Evolutionary conservation across 30 jellyfish, hydroid and myxozoan genomes (phyloP).

Genomic region (Cassiopea andromeda): DNA sequence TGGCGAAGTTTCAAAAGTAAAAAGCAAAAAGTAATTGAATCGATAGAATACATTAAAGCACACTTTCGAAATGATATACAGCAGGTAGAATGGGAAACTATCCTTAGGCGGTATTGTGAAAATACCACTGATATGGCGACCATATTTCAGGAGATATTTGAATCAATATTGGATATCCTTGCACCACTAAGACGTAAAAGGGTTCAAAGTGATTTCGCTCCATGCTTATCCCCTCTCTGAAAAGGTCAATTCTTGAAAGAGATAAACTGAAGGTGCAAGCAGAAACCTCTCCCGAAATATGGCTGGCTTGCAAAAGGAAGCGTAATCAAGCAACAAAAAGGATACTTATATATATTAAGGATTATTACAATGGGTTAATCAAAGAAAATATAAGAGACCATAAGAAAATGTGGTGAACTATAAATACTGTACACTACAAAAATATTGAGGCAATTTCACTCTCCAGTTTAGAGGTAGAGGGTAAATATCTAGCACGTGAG

Average conservation of each 20-base stretch:
- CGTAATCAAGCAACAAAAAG: background rate
- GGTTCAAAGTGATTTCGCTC: constrained; percentile 18
- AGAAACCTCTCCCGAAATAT: background rate
- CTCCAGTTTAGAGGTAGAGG: background rate
- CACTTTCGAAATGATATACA: constrained; percentile 6
- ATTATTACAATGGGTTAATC: constrained; percentile 6
- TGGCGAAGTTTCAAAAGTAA: background rate
- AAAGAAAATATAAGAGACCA: background rate
- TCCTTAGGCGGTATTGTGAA: background rate
- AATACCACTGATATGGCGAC: constrained; percentile 4
- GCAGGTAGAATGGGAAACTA: constrained; percentile 17
- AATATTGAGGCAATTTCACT: background rate
- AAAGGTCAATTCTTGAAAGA: background rate
- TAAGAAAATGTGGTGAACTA: constrained; percentile 10
- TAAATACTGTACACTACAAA: background rate
- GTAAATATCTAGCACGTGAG: background rate
- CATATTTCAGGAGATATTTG: constrained; percentile 11
- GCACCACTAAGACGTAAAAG: constrained; percentile 22
- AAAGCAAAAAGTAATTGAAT: background rate
- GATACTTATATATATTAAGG: background rate
- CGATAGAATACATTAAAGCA: background rate
- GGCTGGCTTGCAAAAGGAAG: too few species aligned
- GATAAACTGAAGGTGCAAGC: background rate
- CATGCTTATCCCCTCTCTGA: background rate
- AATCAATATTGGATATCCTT: background rate